Conservation (phyloP, 2,888 invertebrate genomes). For the Germaria angustata region DNA sequence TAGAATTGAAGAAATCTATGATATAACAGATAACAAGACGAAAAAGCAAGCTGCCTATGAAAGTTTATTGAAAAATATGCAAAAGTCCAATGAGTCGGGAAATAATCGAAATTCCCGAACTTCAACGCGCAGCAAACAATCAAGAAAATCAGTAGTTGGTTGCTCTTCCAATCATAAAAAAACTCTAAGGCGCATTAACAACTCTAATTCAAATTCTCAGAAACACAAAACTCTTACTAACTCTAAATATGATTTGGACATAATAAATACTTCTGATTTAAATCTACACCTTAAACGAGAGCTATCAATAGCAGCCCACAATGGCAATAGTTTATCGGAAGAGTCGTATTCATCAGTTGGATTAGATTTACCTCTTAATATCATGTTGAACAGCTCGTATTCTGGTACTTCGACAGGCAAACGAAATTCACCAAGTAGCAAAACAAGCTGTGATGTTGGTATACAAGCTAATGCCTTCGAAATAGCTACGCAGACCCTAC, state of each 20-base stretch:
- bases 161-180: constrained; percentile 45
- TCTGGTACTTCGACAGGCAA: constrained; percentile 81
- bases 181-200: constrained; percentile 54
- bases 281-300: constrained; percentile 73
- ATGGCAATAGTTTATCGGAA: constrained; percentile 71
- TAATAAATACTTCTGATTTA: constrained; percentile 74
- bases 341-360: constrained; percentile 80
- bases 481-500: constrained; percentile 80
- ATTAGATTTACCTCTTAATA: constrained; percentile 78
- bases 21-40: constrained; percentile 62
- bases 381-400: constrained; percentile 78
- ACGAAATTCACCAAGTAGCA: constrained; percentile 81
- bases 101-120: constrained; percentile 78
- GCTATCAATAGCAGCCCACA: constrained; percentile 60
- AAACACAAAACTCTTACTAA: constrained; percentile 67
- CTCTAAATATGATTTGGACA: constrained; percentile 57
- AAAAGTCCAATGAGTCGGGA: constrained; percentile 75
- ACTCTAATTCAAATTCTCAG: constrained; percentile 45
- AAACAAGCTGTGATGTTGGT: constrained; percentile 82
- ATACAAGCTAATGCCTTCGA: constrained; percentile 83
- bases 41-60: constrained; percentile 74
- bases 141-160: constrained; percentile 70
- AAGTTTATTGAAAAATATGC: constrained; percentile 74
- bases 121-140: constrained; percentile 75
- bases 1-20: constrained; percentile 72